Evolutionary conservation across 2,888 invertebrate genomes (phyloP).

Genomic region (Epirrhoe tristata): DNA sequence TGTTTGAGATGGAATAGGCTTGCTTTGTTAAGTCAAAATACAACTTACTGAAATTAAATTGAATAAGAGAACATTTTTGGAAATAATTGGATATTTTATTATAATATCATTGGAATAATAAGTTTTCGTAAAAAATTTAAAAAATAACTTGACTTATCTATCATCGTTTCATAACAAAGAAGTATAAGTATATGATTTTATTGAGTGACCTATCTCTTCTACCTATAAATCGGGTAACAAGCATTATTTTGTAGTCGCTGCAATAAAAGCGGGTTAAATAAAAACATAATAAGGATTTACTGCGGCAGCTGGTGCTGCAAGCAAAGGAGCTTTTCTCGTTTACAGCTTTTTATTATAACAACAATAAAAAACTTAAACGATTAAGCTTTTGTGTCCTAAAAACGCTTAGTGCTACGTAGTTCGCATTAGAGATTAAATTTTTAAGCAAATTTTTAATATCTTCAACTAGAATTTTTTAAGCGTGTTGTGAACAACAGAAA

Average conservation of each 20-base stretch:
- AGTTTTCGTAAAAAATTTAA: too few relatives aligned
- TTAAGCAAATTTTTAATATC: not conserved
- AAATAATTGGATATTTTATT: too few relatives aligned
- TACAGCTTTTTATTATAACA: slow-evolving; percentile 35
- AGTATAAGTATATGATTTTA: too few relatives aligned
- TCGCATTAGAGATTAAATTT: not conserved
- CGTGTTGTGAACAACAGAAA: too few relatives aligned
- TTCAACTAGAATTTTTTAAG: too few relatives aligned
- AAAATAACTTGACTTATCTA: too few relatives aligned
- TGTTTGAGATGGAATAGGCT: too few relatives aligned
- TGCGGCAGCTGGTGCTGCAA: slow-evolving; percentile 31
- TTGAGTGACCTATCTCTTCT: slow-evolving; percentile 9
- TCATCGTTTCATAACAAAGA: too few relatives aligned
- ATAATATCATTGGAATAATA: too few relatives aligned
- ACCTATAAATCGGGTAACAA: slow-evolving; percentile 13
- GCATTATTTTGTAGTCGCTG: slow-evolving; percentile 36
- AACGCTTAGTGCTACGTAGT: not conserved
- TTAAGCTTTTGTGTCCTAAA: slow-evolving; percentile 2
- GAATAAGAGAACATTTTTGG: too few relatives aligned
- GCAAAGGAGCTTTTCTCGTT: slow-evolving; percentile 32
- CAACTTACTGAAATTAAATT: too few relatives aligned
- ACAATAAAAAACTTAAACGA: slow-evolving; percentile 10
- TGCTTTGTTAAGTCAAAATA: too few relatives aligned
- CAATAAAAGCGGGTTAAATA: slow-evolving; percentile 39
- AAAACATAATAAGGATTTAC: slow-evolving; percentile 43